phyloP scores from a whole-genome alignment of 2,888 invertebrate genomes.

The Drosophila fungiperda region DNA sequence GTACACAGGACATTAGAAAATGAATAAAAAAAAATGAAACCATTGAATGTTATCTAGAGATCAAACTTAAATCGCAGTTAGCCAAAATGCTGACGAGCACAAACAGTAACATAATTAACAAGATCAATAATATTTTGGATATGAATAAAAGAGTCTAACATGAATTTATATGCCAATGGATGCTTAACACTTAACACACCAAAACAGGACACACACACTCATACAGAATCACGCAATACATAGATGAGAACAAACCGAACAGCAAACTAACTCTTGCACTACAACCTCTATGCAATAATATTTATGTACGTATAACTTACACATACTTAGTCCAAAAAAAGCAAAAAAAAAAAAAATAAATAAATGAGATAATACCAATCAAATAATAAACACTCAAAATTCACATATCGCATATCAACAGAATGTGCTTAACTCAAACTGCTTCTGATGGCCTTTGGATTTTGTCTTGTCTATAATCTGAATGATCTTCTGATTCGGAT shows the following conservation, averaged over 20 bases:
- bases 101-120: slow-evolving; percentile 10
- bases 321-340: slow-evolving; percentile 35
- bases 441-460: slow-evolving; percentile 38
- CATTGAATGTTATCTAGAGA: slow-evolving; percentile 42
- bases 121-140: slow-evolving; percentile 35
- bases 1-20: slow-evolving; percentile 53
- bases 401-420: slow-evolving; percentile 60
- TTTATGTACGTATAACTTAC: slow-evolving; percentile 32
- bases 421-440: slow-evolving; percentile 29
- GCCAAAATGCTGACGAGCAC: slow-evolving; percentile 24
- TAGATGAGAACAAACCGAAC: slow-evolving; percentile 16
- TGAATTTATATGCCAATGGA: slow-evolving; percentile 51
- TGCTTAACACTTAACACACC: slow-evolving; percentile 22
- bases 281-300: slow-evolving; percentile 33
- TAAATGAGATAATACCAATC: background rate
- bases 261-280: slow-evolving; percentile 16
- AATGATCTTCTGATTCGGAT: slow-evolving; percentile 45
- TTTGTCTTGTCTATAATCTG: slow-evolving; percentile 8
- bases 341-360: background rate
- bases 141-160: slow-evolving; percentile 28
- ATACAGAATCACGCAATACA: slow-evolving; percentile 4
- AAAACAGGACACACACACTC: background rate
- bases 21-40: slow-evolving; percentile 8
- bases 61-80: slow-evolving; percentile 42
- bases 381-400: slow-evolving; percentile 35